Evolutionary conservation across 2,113 vertebrate genomes (phyloP), one percentile per base, ranked within the genome.

Genomic region (Colossoma macropomum): DNA sequence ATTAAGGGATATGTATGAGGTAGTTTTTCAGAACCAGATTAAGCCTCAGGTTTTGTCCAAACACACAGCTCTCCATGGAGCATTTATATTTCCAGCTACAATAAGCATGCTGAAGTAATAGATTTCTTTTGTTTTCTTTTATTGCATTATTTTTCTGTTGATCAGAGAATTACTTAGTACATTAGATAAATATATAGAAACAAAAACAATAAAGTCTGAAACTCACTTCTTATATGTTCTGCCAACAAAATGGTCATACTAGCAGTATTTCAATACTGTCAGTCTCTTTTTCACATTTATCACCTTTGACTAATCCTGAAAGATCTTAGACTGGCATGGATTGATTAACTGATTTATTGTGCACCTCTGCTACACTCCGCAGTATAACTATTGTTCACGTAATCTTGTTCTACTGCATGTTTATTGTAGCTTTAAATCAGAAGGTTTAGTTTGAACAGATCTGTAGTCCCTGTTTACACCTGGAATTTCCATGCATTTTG

Each of bases 1-100:
- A 86, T 84, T 84, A 77, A 70, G 66, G 65, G 71, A 81, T 81
- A 77, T 84, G 78, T 78, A 77, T 72, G 72, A 30, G 19, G 45
- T 60, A 70, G 48, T 66, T 77, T 72, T 38, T 66, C 63, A 77
- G 45, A 54, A 76, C 60, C 78, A 77, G 68, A 84, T 83, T 81
- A 69, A 45, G 41, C 60, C 38, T 21, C 63, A 27, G 16, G 38
- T 2, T 52, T 63, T 50, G 63, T 56, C 56, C 10, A 70, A 82
- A 68, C 32, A 68, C 32, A 28, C 21, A 8, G 41, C 71, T 71
- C 71, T 80, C 85, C 6, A 9, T 71, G 81, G 73, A 82, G 38
- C 30, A 7, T 41, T 27, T 66, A 23, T 28, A 54, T 27, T 52
- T 66, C 30, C 21, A 34, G 41, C 68, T 59, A n/a, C 70, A 63